These are phyloP conservation scores for Macroglossus sobrinus DNA, from an alignment of 2,113 vertebrate species.

Conservation along the genomic window DNA sequence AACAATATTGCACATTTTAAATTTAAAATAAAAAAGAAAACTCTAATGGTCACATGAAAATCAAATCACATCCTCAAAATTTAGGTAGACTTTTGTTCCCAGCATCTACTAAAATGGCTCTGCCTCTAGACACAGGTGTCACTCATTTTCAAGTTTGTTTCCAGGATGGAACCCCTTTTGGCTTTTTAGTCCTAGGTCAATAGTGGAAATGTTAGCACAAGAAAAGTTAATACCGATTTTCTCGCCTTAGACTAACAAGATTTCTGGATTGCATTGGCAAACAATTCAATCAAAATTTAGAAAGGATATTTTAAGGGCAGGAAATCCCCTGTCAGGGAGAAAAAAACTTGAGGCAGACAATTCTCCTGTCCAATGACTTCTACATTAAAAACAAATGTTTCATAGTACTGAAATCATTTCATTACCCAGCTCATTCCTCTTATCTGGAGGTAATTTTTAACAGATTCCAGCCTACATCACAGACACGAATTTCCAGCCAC, in stretches of 20 bases:
- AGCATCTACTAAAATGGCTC: not conserved
- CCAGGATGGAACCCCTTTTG: not conserved
- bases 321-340: slow-evolving; percentile 73
- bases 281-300: slow-evolving; percentile 71
- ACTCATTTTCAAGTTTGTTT: not conserved
- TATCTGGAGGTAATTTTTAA: slow-evolving; percentile 83
- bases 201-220: slow-evolving; percentile 66
- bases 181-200: slow-evolving; percentile 47
- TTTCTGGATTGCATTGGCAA: slow-evolving; percentile 68
- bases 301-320: slow-evolving; percentile 75
- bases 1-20: not conserved
- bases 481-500: slow-evolving; percentile 77
- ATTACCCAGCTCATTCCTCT: slow-evolving; percentile 74
- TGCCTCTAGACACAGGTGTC: not conserved
- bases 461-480: slow-evolving; percentile 78
- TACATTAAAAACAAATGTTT: slow-evolving; percentile 85
- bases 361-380: slow-evolving; percentile 70
- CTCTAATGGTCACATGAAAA: not conserved
- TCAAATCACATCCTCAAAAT: not conserved
- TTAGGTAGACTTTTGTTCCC: not conserved
- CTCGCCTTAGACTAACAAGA: slow-evolving; percentile 53
- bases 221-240: slow-evolving; percentile 69
- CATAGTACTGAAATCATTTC: slow-evolving; percentile 78
- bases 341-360: slow-evolving; percentile 70
- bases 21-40: not conserved